Conservation (phyloP, 64 coral and sea anemone species). For the Exaiptasia diaphana region DNA sequence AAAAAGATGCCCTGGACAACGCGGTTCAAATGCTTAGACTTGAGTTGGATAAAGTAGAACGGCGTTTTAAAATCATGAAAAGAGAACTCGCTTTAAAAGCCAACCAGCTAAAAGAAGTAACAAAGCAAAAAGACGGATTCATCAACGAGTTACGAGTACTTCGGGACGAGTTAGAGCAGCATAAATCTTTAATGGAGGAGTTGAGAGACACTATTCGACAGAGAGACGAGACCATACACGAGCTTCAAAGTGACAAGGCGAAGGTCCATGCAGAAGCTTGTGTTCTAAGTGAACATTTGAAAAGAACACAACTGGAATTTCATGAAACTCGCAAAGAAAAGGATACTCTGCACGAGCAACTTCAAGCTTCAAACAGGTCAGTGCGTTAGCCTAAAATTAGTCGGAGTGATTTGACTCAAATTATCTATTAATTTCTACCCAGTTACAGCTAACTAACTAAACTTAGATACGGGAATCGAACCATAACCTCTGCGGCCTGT, state of each 20-base stretch:
- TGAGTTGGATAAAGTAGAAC: constrained; percentile 82
- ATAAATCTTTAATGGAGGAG: constrained; percentile 6
- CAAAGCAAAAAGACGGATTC: constrained; percentile 44
- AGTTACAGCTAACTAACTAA: background rate
- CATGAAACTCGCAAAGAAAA: constrained; percentile 34
- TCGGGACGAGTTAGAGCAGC: constrained; percentile 45
- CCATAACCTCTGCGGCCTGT: no score
- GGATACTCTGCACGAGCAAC: constrained; percentile 42
- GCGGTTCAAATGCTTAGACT: constrained; percentile 65
- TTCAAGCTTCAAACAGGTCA: constrained; percentile 58
- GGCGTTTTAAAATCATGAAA: constrained; percentile 86
- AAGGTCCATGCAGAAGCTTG: constrained; percentile 26
- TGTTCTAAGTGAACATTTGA: constrained; percentile 36
- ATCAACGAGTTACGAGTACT: constrained; percentile 42
- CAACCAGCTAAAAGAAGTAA: constrained; percentile 65
- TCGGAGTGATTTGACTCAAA: background rate
- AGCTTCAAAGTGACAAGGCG: constrained; percentile 37
- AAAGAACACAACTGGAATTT: constrained; percentile 10
- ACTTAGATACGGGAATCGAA: background rate
- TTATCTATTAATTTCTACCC: background rate
- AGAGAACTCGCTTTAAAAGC: constrained; percentile 63
- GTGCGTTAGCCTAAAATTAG: no score
- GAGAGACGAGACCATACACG: constrained; percentile 33
- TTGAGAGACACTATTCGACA: constrained; percentile 49
- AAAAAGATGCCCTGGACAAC: constrained; percentile 65